These are phyloP conservation scores for Archocentrus centrarchus DNA, from an alignment of 2,113 vertebrate genomes.

Conservation along the genomic window DNA sequence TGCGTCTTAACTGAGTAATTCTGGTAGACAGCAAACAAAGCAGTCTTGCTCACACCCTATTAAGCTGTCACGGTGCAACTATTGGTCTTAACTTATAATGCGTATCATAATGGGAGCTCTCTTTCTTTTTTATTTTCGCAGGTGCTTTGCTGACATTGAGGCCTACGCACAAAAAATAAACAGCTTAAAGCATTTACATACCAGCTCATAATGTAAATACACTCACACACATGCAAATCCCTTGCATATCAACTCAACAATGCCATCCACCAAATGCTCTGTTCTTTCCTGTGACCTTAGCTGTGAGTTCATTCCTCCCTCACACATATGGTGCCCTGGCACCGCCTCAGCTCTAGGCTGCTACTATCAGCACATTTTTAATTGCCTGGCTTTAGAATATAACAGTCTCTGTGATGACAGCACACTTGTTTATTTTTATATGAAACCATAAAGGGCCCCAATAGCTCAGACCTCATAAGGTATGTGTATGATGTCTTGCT, in stretches of 20 bases:
- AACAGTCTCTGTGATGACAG: constrained; percentile 69
- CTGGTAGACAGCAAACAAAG: constrained; percentile 56
- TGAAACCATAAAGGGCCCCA: constrained; percentile 54
- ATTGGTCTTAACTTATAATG: constrained; percentile 32
- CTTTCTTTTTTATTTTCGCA: constrained; percentile 19
- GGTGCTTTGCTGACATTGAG: constrained; percentile 6
- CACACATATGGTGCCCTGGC: constrained; percentile 72
- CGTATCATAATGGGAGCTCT: constrained; percentile 21
- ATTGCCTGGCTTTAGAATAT: constrained; percentile 67
- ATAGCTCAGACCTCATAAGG: constrained; percentile 42
- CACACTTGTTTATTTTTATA: constrained; percentile 75
- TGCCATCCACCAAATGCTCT: constrained; percentile 45
- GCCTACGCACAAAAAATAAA: background rate
- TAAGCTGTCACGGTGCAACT: constrained; percentile 43
- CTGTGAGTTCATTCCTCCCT: constrained; percentile 60
- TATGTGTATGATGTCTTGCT: constrained; percentile 21
- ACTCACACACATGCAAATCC: background rate
- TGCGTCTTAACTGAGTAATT: constrained; percentile 38
- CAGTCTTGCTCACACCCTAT: constrained; percentile 54
- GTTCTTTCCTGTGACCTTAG: constrained; percentile 64
- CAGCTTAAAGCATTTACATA: constrained; percentile 2
- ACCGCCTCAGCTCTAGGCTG: constrained; percentile 50
- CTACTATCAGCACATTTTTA: constrained; percentile 77
- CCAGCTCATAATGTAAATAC: constrained; percentile 19
- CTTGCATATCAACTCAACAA: constrained; percentile 21